These are phyloP conservation scores for Atherinomorus stipes DNA, from an alignment of 2,113 vertebrate species.

Conservation along the genomic window DNA sequence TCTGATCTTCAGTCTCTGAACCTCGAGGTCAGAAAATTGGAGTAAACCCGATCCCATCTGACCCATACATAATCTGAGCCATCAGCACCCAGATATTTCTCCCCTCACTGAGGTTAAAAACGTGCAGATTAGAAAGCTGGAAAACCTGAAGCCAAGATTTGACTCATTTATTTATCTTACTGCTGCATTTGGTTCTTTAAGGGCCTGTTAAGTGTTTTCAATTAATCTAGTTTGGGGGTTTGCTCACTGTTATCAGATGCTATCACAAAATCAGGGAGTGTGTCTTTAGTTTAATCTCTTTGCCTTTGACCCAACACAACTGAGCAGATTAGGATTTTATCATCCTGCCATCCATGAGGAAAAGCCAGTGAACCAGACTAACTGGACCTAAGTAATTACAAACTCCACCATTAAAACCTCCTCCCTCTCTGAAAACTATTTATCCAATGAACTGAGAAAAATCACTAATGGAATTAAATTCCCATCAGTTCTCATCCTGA, in stretches of 20 bases:
- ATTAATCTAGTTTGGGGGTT: neutral
- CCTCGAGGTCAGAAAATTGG: neutral
- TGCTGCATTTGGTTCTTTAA: neutral
- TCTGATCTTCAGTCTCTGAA: neutral
- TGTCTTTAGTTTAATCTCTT: slow-evolving; percentile 32
- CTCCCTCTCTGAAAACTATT: slow-evolving; percentile 19
- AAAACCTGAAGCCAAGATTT: neutral
- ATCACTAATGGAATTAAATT: slow-evolving; percentile 4
- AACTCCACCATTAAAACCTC: slow-evolving; percentile 21
- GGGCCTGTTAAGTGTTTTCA: neutral
- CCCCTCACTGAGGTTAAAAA: neutral
- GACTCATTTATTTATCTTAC: accelerated
- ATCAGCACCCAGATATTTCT: neutral
- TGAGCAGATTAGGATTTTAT: slow-evolving; percentile 48
- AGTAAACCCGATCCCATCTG: neutral
- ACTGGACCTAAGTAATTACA: slow-evolving; percentile 46
- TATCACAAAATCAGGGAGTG: slow-evolving; percentile 10
- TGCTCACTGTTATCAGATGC: neutral
- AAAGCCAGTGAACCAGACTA: slow-evolving; percentile 48
- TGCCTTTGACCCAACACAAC: slow-evolving; percentile 29
- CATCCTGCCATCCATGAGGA: slow-evolving; percentile 34
- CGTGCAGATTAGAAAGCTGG: neutral
- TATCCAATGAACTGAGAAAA: slow-evolving; percentile 15
- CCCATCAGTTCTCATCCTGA: neutral
- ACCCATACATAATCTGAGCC: neutral